phyloP scores from a whole-genome alignment of 64 coral and sea anemone species.

The Pocillopora verrucosa region DNA sequence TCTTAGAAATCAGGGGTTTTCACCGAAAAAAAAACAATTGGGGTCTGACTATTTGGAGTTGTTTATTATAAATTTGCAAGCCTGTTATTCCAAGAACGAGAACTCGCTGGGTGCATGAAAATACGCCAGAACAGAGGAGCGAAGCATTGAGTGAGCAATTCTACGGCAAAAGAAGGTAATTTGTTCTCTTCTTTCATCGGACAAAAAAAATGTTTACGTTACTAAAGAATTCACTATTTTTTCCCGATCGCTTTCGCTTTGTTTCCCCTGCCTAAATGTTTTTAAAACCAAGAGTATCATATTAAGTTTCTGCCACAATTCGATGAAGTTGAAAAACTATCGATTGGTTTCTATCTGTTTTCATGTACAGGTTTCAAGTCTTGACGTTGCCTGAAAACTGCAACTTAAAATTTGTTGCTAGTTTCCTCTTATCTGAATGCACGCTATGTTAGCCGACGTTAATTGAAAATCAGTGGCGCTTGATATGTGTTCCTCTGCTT shows the following conservation, averaged over 20 bases:
- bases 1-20: slow-evolving; percentile 29
- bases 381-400: neutral
- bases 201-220: neutral
- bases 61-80: neutral
- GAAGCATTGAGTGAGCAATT: neutral
- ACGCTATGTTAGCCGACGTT: neutral
- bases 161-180: neutral
- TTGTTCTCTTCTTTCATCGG: neutral
- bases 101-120: neutral
- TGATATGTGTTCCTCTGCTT: neutral
- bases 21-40: slow-evolving; percentile 44
- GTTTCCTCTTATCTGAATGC: neutral
- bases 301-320: neutral
- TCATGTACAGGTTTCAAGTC: neutral
- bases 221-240: neutral
- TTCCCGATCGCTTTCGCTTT: neutral
- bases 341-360: neutral
- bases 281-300: neutral
- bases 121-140: neutral
- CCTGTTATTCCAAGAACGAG: neutral
- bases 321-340: neutral
- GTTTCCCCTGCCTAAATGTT: neutral
- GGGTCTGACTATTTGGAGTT: neutral
- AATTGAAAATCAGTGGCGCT: neutral
- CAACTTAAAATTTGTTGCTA: neutral